phyloP scores from a whole-genome alignment of 2,888 invertebrate species.

The Pyrrhosoma nymphula region DNA sequence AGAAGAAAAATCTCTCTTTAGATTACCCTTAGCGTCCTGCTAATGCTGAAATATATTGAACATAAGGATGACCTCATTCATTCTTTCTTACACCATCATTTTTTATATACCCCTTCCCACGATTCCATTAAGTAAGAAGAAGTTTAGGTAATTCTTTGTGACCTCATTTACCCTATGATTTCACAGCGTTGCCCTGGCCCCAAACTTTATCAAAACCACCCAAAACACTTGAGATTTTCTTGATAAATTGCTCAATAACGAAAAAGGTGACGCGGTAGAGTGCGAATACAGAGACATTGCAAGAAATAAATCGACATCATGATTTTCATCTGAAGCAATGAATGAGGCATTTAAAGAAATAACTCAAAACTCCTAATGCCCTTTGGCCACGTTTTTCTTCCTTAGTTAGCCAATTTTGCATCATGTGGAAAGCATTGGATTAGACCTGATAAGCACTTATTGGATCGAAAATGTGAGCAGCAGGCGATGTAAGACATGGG shows the following conservation, averaged over 20 bases:
- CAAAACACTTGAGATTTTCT: not conserved
- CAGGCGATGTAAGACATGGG: not conserved
- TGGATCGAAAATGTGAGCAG: too few species aligned
- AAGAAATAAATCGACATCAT: not conserved
- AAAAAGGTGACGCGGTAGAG: not conserved
- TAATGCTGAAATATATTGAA: too few species aligned
- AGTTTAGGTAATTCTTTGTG: too few species aligned
- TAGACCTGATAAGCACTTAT: too few species aligned
- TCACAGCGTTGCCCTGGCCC: not conserved
- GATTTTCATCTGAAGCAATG: not conserved
- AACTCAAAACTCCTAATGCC: not conserved
- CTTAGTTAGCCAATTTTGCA: not conserved
- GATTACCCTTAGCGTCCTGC: too few species aligned
- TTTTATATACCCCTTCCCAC: too few species aligned
- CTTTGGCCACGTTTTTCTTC: not conserved
- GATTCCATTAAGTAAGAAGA: too few species aligned
- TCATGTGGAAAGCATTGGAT: too few species aligned
- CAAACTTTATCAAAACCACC: not conserved
- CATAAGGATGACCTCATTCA: too few species aligned
- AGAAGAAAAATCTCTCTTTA: too few species aligned
- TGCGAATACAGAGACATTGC: not conserved
- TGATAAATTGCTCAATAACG: not conserved
- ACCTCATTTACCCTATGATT: too few species aligned
- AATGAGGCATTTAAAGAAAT: not conserved
- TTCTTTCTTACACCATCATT: too few species aligned